Percentiles rank a stretch among this genome's conserved stretches.
Evolutionary conservation across 2,888 invertebrate species (phyloP).

Genomic region (Lepidochrysops patricia): DNA sequence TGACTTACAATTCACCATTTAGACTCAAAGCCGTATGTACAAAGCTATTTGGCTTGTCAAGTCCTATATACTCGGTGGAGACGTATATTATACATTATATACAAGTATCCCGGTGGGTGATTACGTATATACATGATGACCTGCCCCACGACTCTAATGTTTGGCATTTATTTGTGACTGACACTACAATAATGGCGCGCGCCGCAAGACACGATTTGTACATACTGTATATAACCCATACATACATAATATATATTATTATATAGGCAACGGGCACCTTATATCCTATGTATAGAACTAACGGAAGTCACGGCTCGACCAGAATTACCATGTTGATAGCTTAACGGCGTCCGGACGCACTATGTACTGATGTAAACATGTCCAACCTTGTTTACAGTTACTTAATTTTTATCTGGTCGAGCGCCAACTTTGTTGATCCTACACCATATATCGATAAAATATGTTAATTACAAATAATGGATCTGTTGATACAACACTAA

Average conservation of each 20-base stretch:
- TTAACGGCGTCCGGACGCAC: too few relatives aligned
- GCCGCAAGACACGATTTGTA: constrained; percentile 26
- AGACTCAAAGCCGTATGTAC: constrained; percentile 48
- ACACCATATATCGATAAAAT: neutral
- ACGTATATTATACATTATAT: constrained; percentile 38
- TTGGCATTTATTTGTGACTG: constrained; percentile 72
- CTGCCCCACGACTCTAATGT: constrained; percentile 48
- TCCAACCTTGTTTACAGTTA: neutral
- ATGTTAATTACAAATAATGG: neutral
- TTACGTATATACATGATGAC: constrained; percentile 63
- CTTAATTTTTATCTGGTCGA: too few relatives aligned
- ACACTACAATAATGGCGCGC: constrained; percentile 12
- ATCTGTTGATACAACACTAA: constrained; percentile 1
- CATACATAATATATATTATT: too few relatives aligned
- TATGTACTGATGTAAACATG: neutral
- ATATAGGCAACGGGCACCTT: neutral
- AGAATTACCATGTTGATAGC: too few relatives aligned
- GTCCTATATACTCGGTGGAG: constrained; percentile 55
- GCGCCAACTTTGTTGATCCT: too few relatives aligned
- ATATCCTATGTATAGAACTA: neutral
- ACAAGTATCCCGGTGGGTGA: constrained; percentile 62
- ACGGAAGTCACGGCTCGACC: too few relatives aligned
- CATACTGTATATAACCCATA: constrained; percentile 4
- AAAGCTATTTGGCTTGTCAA: constrained; percentile 68
- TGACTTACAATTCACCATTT: constrained; percentile 21